phyloP scores from a whole-genome alignment of 2,888 invertebrate genomes.

The Ramazzottius varieornatus region DNA sequence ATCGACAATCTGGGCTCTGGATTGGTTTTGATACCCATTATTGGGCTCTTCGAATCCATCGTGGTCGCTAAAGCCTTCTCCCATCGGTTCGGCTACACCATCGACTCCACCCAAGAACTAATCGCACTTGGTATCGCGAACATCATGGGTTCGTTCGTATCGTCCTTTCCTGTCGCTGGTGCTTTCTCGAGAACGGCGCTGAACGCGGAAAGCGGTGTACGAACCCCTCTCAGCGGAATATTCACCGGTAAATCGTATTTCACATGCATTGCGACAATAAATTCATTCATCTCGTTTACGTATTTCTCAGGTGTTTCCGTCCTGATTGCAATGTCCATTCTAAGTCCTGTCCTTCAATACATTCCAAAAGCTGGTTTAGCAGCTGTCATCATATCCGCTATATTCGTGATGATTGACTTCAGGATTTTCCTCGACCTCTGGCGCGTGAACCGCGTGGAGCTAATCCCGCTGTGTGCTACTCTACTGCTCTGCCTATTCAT shows the following conservation, averaged over 20 bases:
- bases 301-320: slow-evolving; percentile 6
- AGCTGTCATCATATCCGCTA: slow-evolving; percentile 9
- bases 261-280: not conserved
- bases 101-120: slow-evolving; percentile 21
- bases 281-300: not conserved
- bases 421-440: slow-evolving; percentile 7
- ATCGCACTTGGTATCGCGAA: slow-evolving; percentile 20
- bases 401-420: slow-evolving; percentile 8
- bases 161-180: slow-evolving; percentile 21
- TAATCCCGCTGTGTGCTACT: not conserved
- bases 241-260: slow-evolving; percentile 2
- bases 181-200: slow-evolving; percentile 23
- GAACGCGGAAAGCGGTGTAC: slow-evolving; percentile 22
- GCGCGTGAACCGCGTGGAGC: slow-evolving; percentile 7
- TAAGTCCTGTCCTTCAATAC: slow-evolving; percentile 8
- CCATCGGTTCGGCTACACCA: slow-evolving; percentile 16
- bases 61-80: slow-evolving; percentile 24
- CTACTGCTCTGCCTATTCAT: not conserved
- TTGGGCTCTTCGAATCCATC: slow-evolving; percentile 21
- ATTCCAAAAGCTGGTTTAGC: slow-evolving; percentile 9
- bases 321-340: slow-evolving; percentile 6
- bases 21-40: slow-evolving; percentile 14
- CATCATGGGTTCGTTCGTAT: slow-evolving; percentile 19
- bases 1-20: not conserved
- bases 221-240: slow-evolving; percentile 18